Conservation (phyloP, 1,140 invertebrate species). For the Zeugodacus cucurbitae region DNA sequence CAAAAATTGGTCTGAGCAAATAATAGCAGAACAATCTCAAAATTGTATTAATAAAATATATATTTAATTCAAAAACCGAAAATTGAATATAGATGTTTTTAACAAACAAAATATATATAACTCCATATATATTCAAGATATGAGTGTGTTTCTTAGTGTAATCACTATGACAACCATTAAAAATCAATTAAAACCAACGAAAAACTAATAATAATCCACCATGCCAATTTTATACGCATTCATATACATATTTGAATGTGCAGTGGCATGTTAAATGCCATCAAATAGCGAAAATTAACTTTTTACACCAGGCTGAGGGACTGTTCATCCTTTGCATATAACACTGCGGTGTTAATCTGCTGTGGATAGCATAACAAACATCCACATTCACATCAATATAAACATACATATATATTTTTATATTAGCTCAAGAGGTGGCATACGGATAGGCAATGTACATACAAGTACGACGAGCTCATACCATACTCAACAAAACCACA, state of each 20-base stretch:
- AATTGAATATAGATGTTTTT: neutral
- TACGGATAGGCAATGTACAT: neutral
- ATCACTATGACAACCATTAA: conserved; percentile 11
- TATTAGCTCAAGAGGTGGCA: neutral
- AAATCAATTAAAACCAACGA: conserved; percentile 40
- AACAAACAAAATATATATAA: neutral
- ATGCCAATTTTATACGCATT: neutral
- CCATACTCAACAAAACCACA: too few relatives aligned
- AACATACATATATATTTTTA: neutral
- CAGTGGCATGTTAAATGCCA: neutral
- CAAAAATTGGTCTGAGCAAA: neutral
- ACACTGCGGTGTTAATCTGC: neutral
- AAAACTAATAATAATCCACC: conserved; percentile 39
- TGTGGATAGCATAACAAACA: neutral
- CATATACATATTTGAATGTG: neutral
- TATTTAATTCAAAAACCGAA: neutral
- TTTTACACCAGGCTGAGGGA: neutral
- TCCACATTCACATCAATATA: too few relatives aligned
- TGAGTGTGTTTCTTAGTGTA: neutral
- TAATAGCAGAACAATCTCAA: neutral
- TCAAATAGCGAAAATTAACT: neutral
- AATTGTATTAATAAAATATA: neutral
- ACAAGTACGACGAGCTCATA: too few relatives aligned
- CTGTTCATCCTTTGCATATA: neutral
- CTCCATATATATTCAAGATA: neutral